Evolutionary conservation across 2,797 vertebrate species (phyloP).

Genomic region (Arremon aurantiirostris): DNA sequence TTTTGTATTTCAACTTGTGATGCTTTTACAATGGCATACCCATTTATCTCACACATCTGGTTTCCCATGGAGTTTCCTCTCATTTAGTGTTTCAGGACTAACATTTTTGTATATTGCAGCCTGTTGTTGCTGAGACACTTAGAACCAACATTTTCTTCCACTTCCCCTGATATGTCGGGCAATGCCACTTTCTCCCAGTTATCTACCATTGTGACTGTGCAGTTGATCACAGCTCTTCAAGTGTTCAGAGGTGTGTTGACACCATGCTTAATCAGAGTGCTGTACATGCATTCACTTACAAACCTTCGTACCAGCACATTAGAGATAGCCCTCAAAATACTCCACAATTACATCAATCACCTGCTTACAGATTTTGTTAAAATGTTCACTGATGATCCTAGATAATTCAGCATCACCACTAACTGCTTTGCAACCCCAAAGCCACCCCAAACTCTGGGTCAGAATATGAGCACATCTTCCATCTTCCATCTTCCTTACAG

Average conservation of each 20-base stretch:
- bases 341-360: not conserved
- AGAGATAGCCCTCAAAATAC: not conserved
- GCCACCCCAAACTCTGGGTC: not conserved
- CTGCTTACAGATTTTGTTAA: not conserved
- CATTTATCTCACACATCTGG: not conserved
- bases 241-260: accelerated
- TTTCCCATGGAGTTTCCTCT: not conserved
- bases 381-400: not conserved
- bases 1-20: not conserved
- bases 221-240: not conserved
- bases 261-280: not conserved
- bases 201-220: not conserved
- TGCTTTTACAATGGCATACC: not conserved
- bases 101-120: not conserved
- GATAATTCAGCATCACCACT: not conserved
- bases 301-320: not conserved
- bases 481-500: not conserved
- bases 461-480: not conserved
- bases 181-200: too few species aligned
- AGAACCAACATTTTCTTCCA: not conserved
- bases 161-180: not conserved
- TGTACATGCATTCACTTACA: accelerated
- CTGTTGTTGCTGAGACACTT: not conserved
- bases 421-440: not conserved
- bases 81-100: not conserved